Conservation (phyloP, 2,797 vertebrate genomes). For the Syncerus caffer region DNA sequence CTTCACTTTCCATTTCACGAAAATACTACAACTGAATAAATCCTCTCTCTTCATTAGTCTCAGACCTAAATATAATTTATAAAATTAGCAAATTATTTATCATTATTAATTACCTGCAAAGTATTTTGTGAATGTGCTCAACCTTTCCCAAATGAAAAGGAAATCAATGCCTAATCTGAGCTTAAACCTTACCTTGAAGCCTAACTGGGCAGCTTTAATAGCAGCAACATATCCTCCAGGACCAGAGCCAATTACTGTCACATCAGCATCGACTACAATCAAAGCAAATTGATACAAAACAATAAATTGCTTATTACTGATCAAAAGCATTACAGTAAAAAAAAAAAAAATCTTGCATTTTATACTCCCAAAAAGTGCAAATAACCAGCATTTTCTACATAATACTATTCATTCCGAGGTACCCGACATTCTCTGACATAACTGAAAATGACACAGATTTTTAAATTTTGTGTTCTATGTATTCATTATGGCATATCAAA, state of each 20-base stretch:
- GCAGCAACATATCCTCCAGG: constrained; percentile 98
- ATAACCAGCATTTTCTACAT: constrained; percentile 17
- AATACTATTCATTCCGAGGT: constrained; percentile 2
- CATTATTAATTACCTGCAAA: constrained; percentile 17
- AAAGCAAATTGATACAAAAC: constrained; percentile 58
- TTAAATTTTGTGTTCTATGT: constrained; percentile 36
- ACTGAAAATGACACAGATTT: constrained; percentile 20
- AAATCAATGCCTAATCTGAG: not conserved
- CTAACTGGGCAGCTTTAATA: constrained; percentile 98
- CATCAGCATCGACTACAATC: constrained; percentile 92
- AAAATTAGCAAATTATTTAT: constrained; percentile 29
- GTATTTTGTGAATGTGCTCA: not conserved
- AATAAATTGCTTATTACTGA: not conserved
- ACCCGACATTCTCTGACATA: not conserved
- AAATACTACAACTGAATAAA: not conserved
- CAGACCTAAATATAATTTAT: not conserved
- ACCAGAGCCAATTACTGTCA: constrained; percentile 97
- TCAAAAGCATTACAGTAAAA: not conserved
- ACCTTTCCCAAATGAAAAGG: not conserved
- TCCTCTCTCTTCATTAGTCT: not conserved
- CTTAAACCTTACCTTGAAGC: constrained; percentile 92
- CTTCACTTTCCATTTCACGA: not conserved
- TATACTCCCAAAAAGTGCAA: not conserved
- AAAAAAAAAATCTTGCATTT: not conserved
- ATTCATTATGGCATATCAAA: not conserved